A percentile compares a stretch with the other conserved stretches of the same genome.
phyloP scores from a whole-genome alignment of 1,140 invertebrate genomes.

The Chymomyza costata region DNA sequence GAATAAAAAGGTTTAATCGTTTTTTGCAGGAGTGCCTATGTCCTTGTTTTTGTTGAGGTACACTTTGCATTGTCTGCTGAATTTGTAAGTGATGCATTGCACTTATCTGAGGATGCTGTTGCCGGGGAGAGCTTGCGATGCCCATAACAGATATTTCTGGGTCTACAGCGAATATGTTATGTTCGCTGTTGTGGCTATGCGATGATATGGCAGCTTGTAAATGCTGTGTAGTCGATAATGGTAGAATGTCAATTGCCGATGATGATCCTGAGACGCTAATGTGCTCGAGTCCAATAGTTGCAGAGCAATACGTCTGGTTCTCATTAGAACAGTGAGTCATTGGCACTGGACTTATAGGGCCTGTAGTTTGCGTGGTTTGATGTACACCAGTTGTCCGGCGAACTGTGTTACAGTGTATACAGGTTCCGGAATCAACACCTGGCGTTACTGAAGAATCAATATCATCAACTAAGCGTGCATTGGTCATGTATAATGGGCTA shows the following conservation, averaged over 20 bases:
- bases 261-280: background rate
- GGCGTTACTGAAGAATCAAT: conserved; percentile 37
- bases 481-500: no score
- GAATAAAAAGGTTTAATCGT: conserved; percentile 78
- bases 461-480: conserved; percentile 14
- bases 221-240: background rate
- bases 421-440: conserved; percentile 32
- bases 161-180: conserved; percentile 1
- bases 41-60: conserved; percentile 35
- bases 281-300: conserved; percentile 8
- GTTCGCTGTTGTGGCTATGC: conserved; percentile 7
- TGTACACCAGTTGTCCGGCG: conserved; percentile 72
- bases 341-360: conserved; percentile 70
- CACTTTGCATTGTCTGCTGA: conserved; percentile 26
- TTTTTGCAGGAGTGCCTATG: conserved; percentile 66
- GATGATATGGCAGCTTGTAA: conserved; percentile 3
- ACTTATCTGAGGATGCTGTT: conserved; percentile 29
- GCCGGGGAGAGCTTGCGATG: conserved; percentile 13
- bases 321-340: conserved; percentile 38
- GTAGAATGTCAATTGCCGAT: background rate
- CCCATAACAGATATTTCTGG: conserved; percentile 19
- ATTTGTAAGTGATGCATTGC: conserved; percentile 8
- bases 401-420: conserved; percentile 69
- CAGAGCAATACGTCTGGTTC: conserved; percentile 10
- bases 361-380: conserved; percentile 74